Evolutionary conservation across 2,888 invertebrate species (phyloP), one percentile per base, ranked within the genome.

Genomic region (Aphidius colemani): DNA sequence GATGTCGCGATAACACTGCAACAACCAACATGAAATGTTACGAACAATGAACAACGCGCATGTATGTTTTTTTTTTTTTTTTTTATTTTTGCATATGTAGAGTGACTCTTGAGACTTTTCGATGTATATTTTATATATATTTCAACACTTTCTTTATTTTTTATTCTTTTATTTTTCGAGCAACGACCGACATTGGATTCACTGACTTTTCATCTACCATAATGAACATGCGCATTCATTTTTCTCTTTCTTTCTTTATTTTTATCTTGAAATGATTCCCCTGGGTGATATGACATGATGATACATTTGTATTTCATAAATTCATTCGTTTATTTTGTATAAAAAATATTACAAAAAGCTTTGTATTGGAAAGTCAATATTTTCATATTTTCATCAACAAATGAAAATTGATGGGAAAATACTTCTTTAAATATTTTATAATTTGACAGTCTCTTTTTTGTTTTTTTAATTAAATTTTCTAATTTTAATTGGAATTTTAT

Each of bases 1-100:
- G 75, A 76, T 75, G 76, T 76, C 73, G 68, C 71, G 75, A 76
- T 76, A 76, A 76, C 74, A 68, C 69, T 30, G 18, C 68, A 68
- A 68, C 66, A 70, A 64, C 66, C 67, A 72, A 70, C 69, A 69
- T 70, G 69, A 69, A 67, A 69, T 67, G 67, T 70, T 70, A 65
- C 66, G 69, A 71, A 71, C 70, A 69, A 64, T 59, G 65, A 63
- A 68, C 66, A 55, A 62, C 64, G 60, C 63, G 65, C 63, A 57
- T 58, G 39, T 57, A 48, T 57, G 40, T 55, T 49, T 53, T 46
- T 63, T 49, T 63, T 45, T 39, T 60, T 41, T 66, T 56, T 55
- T 51, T 62, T 64, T 60, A 43, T 55, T 8, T 11, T n/a, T n/a
- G n/a, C n/a, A 18, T 5, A 6, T 10, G 30, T 55, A 9, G 9